A percentile compares a stretch with the other conserved stretches of the same genome.
phyloP scores from a whole-genome alignment of 2,797 vertebrate genomes.

The Intellagama lesueurii region DNA sequence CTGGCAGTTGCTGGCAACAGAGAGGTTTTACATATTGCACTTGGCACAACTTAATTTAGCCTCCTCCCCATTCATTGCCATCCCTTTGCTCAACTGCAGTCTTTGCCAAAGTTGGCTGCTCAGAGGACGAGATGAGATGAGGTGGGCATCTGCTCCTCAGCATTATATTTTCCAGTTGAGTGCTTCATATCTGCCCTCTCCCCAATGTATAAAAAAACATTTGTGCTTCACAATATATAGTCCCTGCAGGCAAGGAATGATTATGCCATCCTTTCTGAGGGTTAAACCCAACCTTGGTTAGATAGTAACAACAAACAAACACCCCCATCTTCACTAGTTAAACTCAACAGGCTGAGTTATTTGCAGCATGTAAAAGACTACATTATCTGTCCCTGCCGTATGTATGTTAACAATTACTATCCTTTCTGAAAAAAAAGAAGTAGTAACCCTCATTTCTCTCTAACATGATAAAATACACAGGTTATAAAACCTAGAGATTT shows the following conservation, averaged over 20 bases:
- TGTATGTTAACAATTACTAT: no score
- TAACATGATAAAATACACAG: no score
- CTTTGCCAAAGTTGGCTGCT: neutral
- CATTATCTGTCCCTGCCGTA: no score
- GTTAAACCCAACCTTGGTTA: no score
- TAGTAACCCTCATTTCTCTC: no score
- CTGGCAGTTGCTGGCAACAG: neutral
- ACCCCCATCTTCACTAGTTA: no score
- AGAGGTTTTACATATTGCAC: neutral
- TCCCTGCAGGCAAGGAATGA: neutral
- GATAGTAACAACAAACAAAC: no score
- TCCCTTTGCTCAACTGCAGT: neutral
- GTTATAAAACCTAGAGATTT: no score
- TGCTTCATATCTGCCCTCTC: neutral
- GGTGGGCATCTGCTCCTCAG: constrained; percentile 10
- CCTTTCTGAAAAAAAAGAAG: no score
- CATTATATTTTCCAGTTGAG: neutral
- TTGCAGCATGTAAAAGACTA: no score
- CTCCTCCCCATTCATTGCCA: neutral
- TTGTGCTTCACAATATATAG: neutral
- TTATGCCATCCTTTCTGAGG: no score
- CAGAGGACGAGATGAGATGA: neutral
- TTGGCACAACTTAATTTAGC: neutral
- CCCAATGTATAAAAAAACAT: constrained; percentile 1
- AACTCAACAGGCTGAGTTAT: no score